These are phyloP conservation scores for Sarcophaga subvicina DNA, from an alignment of 2,888 invertebrate species.

Conservation along the genomic window DNA sequence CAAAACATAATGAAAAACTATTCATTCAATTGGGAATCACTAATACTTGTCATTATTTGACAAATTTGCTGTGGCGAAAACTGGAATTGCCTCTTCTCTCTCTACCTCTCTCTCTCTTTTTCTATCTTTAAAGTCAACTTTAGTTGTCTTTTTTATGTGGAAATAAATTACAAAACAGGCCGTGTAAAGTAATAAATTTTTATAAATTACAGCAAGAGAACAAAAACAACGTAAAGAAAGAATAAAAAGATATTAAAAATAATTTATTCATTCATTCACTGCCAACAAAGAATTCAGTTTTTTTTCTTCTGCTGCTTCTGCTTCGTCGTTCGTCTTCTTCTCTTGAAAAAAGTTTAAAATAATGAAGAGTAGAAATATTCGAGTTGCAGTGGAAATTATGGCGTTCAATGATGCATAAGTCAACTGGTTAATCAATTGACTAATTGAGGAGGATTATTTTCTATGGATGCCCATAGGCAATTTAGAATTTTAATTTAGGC, in stretches of 20 bases:
- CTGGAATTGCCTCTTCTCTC: slow-evolving; percentile 45
- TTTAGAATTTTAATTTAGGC: background rate
- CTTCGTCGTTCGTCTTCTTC: no score
- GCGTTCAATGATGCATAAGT: background rate
- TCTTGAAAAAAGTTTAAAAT: background rate
- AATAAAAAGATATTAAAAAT: slow-evolving; percentile 48
- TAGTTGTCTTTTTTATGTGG: slow-evolving; percentile 34
- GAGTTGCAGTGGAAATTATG: background rate
- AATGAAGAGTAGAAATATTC: background rate
- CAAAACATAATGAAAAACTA: slow-evolving; percentile 54
- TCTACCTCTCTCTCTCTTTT: background rate
- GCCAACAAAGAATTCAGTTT: slow-evolving; percentile 28
- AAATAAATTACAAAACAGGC: slow-evolving; percentile 60
- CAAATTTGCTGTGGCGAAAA: slow-evolving; percentile 66
- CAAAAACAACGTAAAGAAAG: background rate
- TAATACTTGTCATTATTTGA: slow-evolving; percentile 71
- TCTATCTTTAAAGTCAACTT: background rate
- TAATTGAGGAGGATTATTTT: background rate
- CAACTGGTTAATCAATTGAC: background rate
- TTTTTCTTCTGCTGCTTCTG: background rate
- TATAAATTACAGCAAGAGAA: slow-evolving; percentile 21
- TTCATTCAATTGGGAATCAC: slow-evolving; percentile 66
- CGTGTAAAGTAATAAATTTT: slow-evolving; percentile 54
- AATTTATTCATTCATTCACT: slow-evolving; percentile 33
- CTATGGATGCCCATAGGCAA: background rate